A percentile compares a stretch with the other conserved stretches of the same genome.
phyloP scores from a whole-genome alignment of 2,797 vertebrate genomes.

The Tachyglossus aculeatus region DNA sequence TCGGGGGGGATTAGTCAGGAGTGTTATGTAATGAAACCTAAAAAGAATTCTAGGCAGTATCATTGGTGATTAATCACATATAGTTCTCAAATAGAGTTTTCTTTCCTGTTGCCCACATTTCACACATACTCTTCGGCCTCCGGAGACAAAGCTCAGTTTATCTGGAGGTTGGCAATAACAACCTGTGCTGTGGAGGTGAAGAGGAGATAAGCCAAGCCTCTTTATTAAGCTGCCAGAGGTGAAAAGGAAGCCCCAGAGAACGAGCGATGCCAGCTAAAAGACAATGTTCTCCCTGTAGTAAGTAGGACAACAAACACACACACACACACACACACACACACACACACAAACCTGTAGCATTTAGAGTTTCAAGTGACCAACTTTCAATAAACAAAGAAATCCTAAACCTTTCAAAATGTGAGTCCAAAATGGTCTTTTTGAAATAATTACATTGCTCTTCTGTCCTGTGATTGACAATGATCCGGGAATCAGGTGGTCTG shows the following conservation, averaged over 20 bases:
- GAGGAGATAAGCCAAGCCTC: slow-evolving; percentile 47
- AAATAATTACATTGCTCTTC: no score
- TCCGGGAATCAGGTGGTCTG: no score
- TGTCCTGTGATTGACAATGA: no score
- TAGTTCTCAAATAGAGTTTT: slow-evolving; percentile 25
- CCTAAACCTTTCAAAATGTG: no score
- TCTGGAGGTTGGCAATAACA: slow-evolving; percentile 50
- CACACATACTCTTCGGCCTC: slow-evolving; percentile 8
- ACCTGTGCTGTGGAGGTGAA: slow-evolving; percentile 27
- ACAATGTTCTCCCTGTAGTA: slow-evolving; percentile 4
- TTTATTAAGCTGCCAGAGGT: slow-evolving; percentile 54
- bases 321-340: no score
- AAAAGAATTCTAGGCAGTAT: slow-evolving; percentile 33
- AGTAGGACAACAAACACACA: no score
- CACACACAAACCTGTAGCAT: background rate
- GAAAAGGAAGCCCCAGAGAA: slow-evolving; percentile 38
- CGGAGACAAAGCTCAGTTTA: slow-evolving; percentile 52
- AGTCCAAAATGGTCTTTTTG: no score
- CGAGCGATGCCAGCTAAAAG: slow-evolving; percentile 6
- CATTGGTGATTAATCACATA: slow-evolving; percentile 55
- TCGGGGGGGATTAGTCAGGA: slow-evolving; percentile 29
- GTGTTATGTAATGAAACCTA: slow-evolving; percentile 37
- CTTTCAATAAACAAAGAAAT: background rate
- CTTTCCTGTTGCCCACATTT: slow-evolving; percentile 5
- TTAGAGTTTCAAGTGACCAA: background rate